Evolutionary conservation across 2,113 vertebrate species (phyloP).

Genomic region (Spea multiplicata): DNA sequence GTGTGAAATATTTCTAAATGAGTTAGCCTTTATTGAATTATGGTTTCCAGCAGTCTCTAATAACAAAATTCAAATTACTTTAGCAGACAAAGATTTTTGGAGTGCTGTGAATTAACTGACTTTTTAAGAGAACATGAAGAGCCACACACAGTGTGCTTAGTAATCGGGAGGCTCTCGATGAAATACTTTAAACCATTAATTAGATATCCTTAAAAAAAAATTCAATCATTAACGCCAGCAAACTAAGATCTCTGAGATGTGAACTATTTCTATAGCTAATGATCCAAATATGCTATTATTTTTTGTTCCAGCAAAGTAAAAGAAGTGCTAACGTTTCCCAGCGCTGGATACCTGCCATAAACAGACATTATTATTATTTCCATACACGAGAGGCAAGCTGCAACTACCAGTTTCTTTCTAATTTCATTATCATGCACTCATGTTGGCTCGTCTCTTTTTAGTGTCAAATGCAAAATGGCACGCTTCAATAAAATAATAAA

Average conservation of each 20-base stretch:
- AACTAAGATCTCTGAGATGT: slow-evolving; percentile 24
- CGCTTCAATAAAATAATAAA: too few relatives aligned
- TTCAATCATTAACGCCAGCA: slow-evolving; percentile 64
- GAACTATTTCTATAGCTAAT: slow-evolving; percentile 2
- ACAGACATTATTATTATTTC: not conserved
- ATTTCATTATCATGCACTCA: not conserved
- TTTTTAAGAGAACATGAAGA: slow-evolving; percentile 68
- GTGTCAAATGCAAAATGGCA: too few relatives aligned
- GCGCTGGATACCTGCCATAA: not conserved
- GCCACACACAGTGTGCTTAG: slow-evolving; percentile 65
- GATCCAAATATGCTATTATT: not conserved
- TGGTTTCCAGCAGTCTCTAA: slow-evolving; percentile 89
- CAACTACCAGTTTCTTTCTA: not conserved
- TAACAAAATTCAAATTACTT: slow-evolving; percentile 95
- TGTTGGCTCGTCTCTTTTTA: not conserved
- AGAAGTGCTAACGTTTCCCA: not conserved
- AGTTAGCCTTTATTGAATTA: slow-evolving; percentile 95
- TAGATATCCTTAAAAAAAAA: slow-evolving; percentile 67
- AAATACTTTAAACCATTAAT: slow-evolving; percentile 75
- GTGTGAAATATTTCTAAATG: slow-evolving; percentile 87
- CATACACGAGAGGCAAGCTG: not conserved
- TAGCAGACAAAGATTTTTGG: slow-evolving; percentile 76
- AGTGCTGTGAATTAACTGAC: slow-evolving; percentile 66
- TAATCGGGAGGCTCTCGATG: slow-evolving; percentile 62
- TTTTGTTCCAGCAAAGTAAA: not conserved